Evolutionary conservation across 2,888 invertebrate genomes (phyloP).

Genomic region (Lithophane semibrunnea): DNA sequence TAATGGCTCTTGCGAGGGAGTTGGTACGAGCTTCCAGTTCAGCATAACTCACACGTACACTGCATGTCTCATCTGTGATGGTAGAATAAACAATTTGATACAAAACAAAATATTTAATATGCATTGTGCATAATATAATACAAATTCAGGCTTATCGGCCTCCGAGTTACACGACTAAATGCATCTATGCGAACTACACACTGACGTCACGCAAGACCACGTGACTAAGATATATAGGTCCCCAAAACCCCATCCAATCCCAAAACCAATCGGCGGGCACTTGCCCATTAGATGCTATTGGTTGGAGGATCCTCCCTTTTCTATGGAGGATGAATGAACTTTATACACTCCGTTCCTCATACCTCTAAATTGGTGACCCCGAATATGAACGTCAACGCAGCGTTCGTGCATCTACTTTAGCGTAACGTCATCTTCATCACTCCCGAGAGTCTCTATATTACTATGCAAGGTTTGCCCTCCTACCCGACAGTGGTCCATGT

Average conservation of each 20-base stretch:
- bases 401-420: too few relatives aligned
- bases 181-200: neutral
- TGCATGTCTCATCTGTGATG: conserved; percentile 80
- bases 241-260: too few relatives aligned
- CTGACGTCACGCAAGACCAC: too few relatives aligned
- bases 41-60: conserved; percentile 84
- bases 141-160: neutral
- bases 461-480: neutral
- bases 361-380: neutral
- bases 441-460: neutral
- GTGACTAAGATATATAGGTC: too few relatives aligned
- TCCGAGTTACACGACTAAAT: too few relatives aligned
- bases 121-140: neutral
- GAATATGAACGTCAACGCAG: too few relatives aligned
- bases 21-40: conserved; percentile 90
- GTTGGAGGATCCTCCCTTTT: neutral
- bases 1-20: conserved; percentile 90
- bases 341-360: neutral
- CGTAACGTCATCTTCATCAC: too few relatives aligned
- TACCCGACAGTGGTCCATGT: neutral
- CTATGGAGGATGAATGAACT: neutral
- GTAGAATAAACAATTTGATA: neutral
- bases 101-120: neutral
- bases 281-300: neutral
- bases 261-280: neutral